phyloP scores from a whole-genome alignment of 2,888 invertebrate genomes.

The Acanthoscelides obtectus region DNA sequence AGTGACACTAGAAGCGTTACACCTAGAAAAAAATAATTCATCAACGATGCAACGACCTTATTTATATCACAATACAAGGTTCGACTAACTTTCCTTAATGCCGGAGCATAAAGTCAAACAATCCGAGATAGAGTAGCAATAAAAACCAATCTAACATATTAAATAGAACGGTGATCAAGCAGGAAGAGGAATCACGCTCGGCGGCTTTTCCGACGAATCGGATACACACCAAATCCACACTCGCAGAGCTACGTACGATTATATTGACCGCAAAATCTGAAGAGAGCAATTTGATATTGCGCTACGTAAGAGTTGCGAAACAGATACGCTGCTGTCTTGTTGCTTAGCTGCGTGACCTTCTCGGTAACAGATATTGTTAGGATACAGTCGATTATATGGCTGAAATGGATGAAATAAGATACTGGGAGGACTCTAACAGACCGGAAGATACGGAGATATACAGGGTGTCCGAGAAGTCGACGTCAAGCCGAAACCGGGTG shows the following conservation, averaged over 20 bases:
- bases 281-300: neutral
- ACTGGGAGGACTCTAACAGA: neutral
- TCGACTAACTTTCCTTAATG: no score
- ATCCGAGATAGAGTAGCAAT: conserved; percentile 3
- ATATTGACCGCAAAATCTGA: conserved; percentile 1
- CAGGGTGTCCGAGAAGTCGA: no score
- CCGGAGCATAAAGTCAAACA: no score
- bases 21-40: no score
- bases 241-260: neutral
- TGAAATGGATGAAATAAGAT: neutral
- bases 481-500: no score
- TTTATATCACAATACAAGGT: no score
- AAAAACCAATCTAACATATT: conserved; percentile 17
- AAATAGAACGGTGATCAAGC: conserved; percentile 19
- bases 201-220: conserved; percentile 25
- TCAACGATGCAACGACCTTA: no score
- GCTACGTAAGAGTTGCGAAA: neutral
- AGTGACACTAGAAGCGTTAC: no score
- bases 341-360: neutral
- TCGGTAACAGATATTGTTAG: neutral
- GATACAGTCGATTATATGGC: neutral
- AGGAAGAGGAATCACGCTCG: conserved; percentile 31
- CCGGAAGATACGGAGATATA: neutral
- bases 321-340: neutral
- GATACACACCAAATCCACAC: conserved; percentile 1